Percentiles rank a stretch among this genome's conserved stretches.
Evolutionary conservation across 53 echinoderm and acorn worm species (phyloP).

Genomic region (Holothuria scabra): DNA sequence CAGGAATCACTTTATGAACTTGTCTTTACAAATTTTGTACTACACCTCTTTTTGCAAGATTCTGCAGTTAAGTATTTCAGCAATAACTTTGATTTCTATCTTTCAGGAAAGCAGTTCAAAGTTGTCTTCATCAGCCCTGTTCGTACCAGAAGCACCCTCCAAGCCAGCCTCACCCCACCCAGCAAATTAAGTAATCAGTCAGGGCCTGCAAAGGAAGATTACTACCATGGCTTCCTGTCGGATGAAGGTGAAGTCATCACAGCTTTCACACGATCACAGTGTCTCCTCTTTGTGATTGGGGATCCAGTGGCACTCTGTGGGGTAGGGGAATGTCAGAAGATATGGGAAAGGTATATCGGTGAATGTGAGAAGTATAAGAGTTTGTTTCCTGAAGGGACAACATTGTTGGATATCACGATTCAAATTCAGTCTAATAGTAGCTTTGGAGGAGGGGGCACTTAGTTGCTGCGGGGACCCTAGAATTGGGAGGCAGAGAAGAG

Average conservation of each 20-base stretch:
- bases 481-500: too few species aligned
- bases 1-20: too few species aligned
- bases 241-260: conserved; percentile 90
- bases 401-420: conserved; percentile 64
- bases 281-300: conserved; percentile 78
- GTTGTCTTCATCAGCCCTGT: conserved; percentile 94
- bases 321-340: conserved; percentile 76
- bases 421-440: conserved; percentile 44
- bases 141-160: conserved; percentile 69
- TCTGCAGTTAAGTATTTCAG: too few species aligned
- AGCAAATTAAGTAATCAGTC: conserved; percentile 52
- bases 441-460: background rate
- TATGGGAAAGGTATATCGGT: conserved; percentile 80
- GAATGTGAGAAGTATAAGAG: conserved; percentile 83
- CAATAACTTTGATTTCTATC: too few species aligned
- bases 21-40: too few species aligned
- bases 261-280: conserved; percentile 91
- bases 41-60: too few species aligned
- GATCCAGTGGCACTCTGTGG: conserved; percentile 91
- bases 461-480: too few species aligned
- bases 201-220: conserved; percentile 65
- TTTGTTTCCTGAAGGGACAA: conserved; percentile 68
- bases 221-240: conserved; percentile 89
- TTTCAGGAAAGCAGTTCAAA: conserved; percentile 88
- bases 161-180: conserved; percentile 57